phyloP scores from a whole-genome alignment of 2,888 invertebrate genomes.

The Conistra vaccinii region DNA sequence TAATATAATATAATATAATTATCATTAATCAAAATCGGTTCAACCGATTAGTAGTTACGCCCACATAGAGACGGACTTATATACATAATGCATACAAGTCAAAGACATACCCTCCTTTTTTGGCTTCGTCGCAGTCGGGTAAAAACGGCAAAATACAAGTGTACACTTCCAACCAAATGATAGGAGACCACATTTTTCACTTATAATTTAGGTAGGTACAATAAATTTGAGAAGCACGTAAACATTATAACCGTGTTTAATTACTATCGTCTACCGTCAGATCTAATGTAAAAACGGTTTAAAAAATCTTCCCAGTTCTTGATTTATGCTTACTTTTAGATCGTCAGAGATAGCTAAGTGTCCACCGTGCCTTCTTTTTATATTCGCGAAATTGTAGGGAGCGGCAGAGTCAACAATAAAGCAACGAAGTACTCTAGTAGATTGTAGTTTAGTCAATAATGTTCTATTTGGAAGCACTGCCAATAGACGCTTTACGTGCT shows the following conservation, averaged over 20 bases:
- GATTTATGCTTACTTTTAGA: neutral
- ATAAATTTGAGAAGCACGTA: neutral
- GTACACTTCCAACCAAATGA: neutral
- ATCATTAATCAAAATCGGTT: too few relatives aligned
- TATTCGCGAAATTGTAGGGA: neutral
- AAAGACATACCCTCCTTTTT: too few relatives aligned
- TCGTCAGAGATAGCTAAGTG: neutral
- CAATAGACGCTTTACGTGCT: neutral
- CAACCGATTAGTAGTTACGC: too few relatives aligned
- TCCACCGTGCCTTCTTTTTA: too few relatives aligned
- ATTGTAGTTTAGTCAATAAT: neutral
- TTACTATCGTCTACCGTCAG: neutral
- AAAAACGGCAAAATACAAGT: neutral
- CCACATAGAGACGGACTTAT: too few relatives aligned
- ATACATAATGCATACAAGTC: too few relatives aligned
- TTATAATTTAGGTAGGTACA: neutral
- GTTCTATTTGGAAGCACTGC: neutral
- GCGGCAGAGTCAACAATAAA: constrained; percentile 19
- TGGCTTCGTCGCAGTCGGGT: too few relatives aligned
- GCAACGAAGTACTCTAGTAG: neutral
- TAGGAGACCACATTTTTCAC: neutral
- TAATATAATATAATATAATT: too few relatives aligned
- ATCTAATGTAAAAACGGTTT: neutral
- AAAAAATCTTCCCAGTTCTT: neutral
- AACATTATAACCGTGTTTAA: neutral